Percentiles rank a stretch among this genome's conserved stretches.
Conservation (phyloP, 2,797 vertebrate species). For the Staurois parvus region DNA sequence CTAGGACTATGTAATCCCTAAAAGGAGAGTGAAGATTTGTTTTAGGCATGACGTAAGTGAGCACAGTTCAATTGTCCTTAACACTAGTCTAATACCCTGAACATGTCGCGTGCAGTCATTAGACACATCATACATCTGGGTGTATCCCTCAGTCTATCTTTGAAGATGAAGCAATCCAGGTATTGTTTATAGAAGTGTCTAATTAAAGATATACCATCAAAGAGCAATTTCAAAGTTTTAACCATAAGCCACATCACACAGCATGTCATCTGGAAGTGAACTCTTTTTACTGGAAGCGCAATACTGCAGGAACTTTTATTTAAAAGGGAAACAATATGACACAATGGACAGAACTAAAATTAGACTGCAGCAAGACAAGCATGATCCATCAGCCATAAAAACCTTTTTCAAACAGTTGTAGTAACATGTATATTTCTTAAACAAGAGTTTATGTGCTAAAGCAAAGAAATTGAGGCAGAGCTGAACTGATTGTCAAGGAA, state of each 20-base stretch:
- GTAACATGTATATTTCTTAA: background rate
- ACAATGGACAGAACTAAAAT: background rate
- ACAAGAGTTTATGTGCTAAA: background rate
- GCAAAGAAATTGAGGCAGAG: background rate
- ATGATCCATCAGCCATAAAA: background rate
- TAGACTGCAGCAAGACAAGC: background rate
- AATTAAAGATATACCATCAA: conserved; percentile 21
- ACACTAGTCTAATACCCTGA: background rate
- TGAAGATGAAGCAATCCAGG: conserved; percentile 14
- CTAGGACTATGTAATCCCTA: too few relatives aligned
- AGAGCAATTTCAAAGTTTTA: conserved; percentile 12
- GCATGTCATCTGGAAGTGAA: too few relatives aligned
- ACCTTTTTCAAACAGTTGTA: background rate
- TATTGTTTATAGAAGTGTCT: conserved; percentile 17
- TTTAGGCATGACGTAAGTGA: too few relatives aligned
- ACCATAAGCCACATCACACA: background rate
- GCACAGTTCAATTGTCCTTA: background rate
- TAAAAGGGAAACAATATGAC: background rate
- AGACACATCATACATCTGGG: background rate
- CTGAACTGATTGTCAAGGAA: background rate
- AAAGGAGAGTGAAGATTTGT: too few relatives aligned
- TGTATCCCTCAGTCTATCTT: background rate
- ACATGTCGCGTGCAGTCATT: background rate
- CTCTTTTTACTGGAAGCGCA: background rate
- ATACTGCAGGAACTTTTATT: background rate